phyloP scores from a whole-genome alignment of 2,888 invertebrate species.

The Mesorhabditis sp. region DNA sequence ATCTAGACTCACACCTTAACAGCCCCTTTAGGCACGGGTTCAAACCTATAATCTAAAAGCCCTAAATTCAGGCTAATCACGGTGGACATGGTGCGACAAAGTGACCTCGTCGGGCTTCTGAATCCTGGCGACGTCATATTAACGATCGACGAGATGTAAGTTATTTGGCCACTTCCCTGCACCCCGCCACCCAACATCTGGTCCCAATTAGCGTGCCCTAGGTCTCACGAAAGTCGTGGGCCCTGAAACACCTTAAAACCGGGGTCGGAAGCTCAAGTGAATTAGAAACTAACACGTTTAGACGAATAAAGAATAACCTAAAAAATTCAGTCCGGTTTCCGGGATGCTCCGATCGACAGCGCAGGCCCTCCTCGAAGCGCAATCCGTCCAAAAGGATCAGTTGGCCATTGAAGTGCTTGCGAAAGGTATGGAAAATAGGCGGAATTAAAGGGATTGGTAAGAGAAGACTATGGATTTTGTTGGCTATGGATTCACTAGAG shows the following conservation, averaged over 20 bases:
- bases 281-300: not conserved
- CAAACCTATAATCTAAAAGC: too few species aligned
- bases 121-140: constrained; percentile 31
- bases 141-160: constrained; percentile 31
- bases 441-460: not conserved
- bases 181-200: not conserved
- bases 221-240: constrained; percentile 3
- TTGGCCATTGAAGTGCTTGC: constrained; percentile 37
- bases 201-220: not conserved
- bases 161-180: not conserved
- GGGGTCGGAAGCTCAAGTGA: not conserved
- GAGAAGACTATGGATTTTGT: not conserved
- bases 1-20: too few species aligned
- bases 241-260: not conserved
- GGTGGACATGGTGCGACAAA: constrained; percentile 29
- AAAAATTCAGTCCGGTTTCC: constrained; percentile 25
- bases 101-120: constrained; percentile 33
- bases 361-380: constrained; percentile 22
- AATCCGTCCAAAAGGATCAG: constrained; percentile 31
- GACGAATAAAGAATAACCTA: too few species aligned
- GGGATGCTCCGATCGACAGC: constrained; percentile 36
- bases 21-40: too few species aligned
- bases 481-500: not conserved
- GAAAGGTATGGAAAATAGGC: constrained; percentile 16
- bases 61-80: constrained; percentile 22